Evolutionary conservation across 1,140 invertebrate species (phyloP).

Genomic region (Rhynchophorus ferrugineus): DNA sequence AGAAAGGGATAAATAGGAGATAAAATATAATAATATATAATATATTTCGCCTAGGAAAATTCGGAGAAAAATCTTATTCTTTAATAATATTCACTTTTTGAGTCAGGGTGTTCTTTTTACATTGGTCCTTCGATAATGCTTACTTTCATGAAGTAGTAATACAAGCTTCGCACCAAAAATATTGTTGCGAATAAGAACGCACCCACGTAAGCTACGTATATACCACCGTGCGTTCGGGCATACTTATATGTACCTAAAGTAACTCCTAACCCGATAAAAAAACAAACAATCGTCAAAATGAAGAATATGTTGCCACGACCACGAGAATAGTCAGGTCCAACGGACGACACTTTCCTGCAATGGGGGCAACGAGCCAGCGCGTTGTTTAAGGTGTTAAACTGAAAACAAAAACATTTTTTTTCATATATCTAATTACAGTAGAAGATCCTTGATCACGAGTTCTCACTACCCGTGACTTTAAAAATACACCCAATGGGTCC

Average conservation of each 20-base stretch:
- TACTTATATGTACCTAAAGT: conserved; percentile 55
- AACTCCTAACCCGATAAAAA: conserved; percentile 70
- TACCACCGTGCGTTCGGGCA: conserved; percentile 58
- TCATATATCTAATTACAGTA: conserved; percentile 15
- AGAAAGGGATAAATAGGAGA: background rate
- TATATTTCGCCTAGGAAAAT: background rate
- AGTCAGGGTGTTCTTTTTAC: conserved; percentile 43
- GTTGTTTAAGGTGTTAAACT: conserved; percentile 92
- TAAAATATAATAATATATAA: background rate
- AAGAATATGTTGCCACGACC: conserved; percentile 72
- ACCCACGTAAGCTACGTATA: conserved; percentile 78
- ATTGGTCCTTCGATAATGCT: conserved; percentile 78
- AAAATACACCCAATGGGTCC: no score
- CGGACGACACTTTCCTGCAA: conserved; percentile 89
- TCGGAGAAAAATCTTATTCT: background rate
- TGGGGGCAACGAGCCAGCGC: conserved; percentile 92
- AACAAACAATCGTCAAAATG: conserved; percentile 63
- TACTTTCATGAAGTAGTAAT: conserved; percentile 86
- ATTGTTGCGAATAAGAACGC: conserved; percentile 67
- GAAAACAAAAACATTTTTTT: conserved; percentile 38
- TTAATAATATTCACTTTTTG: background rate
- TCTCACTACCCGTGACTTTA: background rate
- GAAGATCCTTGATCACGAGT: conserved; percentile 27
- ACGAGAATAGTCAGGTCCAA: conserved; percentile 75
- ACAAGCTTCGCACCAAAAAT: conserved; percentile 69